Conservation (phyloP, 2,113 vertebrate genomes). For the Tauraco erythrolophus region DNA sequence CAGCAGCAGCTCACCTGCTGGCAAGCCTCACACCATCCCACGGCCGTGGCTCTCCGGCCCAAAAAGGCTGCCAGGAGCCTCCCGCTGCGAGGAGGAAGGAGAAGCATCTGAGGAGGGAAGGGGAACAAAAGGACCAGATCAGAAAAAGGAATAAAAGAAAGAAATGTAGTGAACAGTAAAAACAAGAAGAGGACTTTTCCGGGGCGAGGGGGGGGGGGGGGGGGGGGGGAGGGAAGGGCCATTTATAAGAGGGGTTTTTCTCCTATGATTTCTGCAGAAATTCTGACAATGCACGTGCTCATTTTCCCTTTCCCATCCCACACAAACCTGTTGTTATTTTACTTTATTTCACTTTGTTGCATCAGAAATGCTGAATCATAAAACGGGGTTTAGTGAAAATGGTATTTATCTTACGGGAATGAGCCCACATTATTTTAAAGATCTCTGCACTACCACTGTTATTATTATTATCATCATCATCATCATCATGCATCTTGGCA, state of each 20-base stretch:
- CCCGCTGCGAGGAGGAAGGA: background rate
- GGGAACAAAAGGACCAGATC: constrained; percentile 55
- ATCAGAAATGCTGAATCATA: constrained; percentile 67
- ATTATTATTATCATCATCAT: constrained; percentile 11
- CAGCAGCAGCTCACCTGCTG: background rate
- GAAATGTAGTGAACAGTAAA: constrained; percentile 23
- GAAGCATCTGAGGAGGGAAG: background rate
- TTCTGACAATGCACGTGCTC: constrained; percentile 17
- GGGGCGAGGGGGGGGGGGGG: no score
- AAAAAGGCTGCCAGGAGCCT: background rate
- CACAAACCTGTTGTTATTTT: constrained; percentile 65
- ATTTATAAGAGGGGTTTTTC: background rate
- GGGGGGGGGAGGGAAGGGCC: background rate
- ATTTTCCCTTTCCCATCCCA: constrained; percentile 38
- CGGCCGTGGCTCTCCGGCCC: background rate
- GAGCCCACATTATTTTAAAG: constrained; percentile 45
- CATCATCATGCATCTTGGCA: constrained; percentile 57
- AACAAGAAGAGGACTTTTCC: constrained; percentile 49
- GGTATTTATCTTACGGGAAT: constrained; percentile 55
- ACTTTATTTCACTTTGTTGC: constrained; percentile 49
- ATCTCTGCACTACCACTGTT: constrained; percentile 21
- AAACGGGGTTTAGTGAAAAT: constrained; percentile 45
- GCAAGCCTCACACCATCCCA: background rate
- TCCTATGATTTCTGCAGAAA: constrained; percentile 13
- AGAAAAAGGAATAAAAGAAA: constrained; percentile 35